These are phyloP conservation scores for Manduca sexta DNA, from an alignment of 1,140 invertebrate genomes.

Conservation along the genomic window DNA sequence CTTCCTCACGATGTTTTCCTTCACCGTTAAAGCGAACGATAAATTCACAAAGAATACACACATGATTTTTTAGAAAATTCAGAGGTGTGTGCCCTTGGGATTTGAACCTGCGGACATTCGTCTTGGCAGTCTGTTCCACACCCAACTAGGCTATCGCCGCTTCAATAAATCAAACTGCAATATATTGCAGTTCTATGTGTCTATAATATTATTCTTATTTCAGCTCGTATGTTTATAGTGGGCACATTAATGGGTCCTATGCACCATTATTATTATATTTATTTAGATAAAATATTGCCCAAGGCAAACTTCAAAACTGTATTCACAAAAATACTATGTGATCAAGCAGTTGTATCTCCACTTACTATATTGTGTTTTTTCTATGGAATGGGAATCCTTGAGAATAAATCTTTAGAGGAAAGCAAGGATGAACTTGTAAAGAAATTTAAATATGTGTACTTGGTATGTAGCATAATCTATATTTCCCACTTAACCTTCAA, in stretches of 20 bases:
- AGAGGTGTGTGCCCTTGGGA: too few relatives aligned
- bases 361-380: conserved; percentile 83
- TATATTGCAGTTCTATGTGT: too few relatives aligned
- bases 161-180: too few relatives aligned
- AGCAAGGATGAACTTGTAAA: conserved; percentile 76
- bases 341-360: conserved; percentile 83
- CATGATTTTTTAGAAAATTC: conserved; percentile 8
- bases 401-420: conserved; percentile 72
- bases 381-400: conserved; percentile 79
- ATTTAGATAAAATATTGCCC: conserved; percentile 82
- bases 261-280: conserved; percentile 86
- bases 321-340: conserved; percentile 81
- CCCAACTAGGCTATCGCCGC: too few relatives aligned
- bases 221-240: conserved; percentile 80
- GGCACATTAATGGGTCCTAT: conserved; percentile 81
- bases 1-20: too few relatives aligned
- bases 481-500: too few relatives aligned
- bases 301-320: conserved; percentile 74
- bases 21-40: too few relatives aligned
- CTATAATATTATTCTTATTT: conserved; percentile 41
- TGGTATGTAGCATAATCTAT: conserved; percentile 28
- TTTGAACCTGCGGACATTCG: too few relatives aligned
- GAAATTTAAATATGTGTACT: conserved; percentile 73
- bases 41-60: too few relatives aligned
- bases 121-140: too few relatives aligned